These are phyloP conservation scores for Euura saliciscinereae DNA, from an alignment of 1,140 invertebrate species.

Conservation along the genomic window DNA sequence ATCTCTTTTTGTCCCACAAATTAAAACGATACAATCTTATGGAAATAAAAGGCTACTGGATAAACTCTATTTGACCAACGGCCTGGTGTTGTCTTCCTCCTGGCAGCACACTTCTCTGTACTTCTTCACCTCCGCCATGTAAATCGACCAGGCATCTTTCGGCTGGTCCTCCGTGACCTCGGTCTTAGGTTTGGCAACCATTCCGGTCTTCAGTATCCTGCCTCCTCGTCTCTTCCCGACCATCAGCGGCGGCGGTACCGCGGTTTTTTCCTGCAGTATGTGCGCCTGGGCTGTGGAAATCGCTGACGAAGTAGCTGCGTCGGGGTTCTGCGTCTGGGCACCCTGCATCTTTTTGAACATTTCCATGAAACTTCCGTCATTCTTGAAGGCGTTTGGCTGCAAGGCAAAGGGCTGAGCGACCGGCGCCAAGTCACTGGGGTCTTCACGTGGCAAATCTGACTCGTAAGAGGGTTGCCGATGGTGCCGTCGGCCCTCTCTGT, in stretches of 20 bases:
- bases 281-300: slow-evolving; percentile 14
- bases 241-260: slow-evolving; percentile 66
- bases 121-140: slow-evolving; percentile 91
- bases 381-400: slow-evolving; percentile 73
- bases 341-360: slow-evolving; percentile 90
- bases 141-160: slow-evolving; percentile 90
- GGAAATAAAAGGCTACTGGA: background rate
- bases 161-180: slow-evolving; percentile 69
- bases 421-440: slow-evolving; percentile 11
- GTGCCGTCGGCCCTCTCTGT: slow-evolving; percentile 41
- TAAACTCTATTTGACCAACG: slow-evolving; percentile 81
- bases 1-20: no score
- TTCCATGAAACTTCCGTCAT: slow-evolving; percentile 88
- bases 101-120: slow-evolving; percentile 91
- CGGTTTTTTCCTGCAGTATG: slow-evolving; percentile 48
- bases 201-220: slow-evolving; percentile 84
- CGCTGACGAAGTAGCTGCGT: slow-evolving; percentile 44
- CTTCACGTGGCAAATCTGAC: slow-evolving; percentile 37
- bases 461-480: slow-evolving; percentile 42
- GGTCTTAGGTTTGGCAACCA: slow-evolving; percentile 83
- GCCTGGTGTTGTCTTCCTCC: slow-evolving; percentile 89
- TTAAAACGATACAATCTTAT: no score
- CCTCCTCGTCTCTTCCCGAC: slow-evolving; percentile 86
- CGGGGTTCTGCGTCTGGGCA: slow-evolving; percentile 36
- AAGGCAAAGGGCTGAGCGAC: slow-evolving; percentile 33